Evolutionary conservation across 2,797 vertebrate genomes (phyloP), one percentile per base, ranked within the genome.

Genomic region (Nyctibius grandis): DNA sequence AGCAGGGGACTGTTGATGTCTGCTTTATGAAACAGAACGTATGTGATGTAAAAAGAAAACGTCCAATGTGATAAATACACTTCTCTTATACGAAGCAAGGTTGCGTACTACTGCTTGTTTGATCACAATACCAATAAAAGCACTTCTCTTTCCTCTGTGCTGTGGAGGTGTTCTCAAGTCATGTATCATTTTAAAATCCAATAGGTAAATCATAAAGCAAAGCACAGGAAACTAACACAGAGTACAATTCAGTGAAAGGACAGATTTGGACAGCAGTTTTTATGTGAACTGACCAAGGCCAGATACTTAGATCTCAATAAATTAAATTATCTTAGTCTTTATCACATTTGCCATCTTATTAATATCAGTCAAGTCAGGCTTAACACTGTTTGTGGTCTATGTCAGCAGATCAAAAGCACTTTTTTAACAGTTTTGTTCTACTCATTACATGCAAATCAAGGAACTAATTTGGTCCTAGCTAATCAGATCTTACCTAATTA

Each of bases 141-240:
- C 31, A 53, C 4, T 80, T 87, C 19, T 86, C 26, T 92, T 83
- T 96, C 50, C 80, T 85, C 22, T 75, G 44, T 44, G 20, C 29
- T 50, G 15, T 65, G 25, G 67, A 93, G 25, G 28, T 61, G 44
- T 85, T 95, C 93, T 95, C 51, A 96, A 82, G 51, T n/a, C 33
- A 65, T 67, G 25, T 33, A 67, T 48, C 3, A 25, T 82, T 90
- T 92, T 47, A 56, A 96, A 96, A 92, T 90, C 80, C 53, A 95
- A 77, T 22, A 47, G 33, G 63, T 47, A 68, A 59, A 90, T 31
- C 18, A 68, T 31, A 87, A 67, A 93, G 51, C 7, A 81, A 81
- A 93, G 48, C 19, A 63, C 10, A 91, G 25, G 59, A 95, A 92
- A 91, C 79, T 48, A 83, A 73, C 57, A 50, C 12, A 79, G 65